Conservation (phyloP, 2,113 vertebrate species). For the Heterocephalus glaber region DNA sequence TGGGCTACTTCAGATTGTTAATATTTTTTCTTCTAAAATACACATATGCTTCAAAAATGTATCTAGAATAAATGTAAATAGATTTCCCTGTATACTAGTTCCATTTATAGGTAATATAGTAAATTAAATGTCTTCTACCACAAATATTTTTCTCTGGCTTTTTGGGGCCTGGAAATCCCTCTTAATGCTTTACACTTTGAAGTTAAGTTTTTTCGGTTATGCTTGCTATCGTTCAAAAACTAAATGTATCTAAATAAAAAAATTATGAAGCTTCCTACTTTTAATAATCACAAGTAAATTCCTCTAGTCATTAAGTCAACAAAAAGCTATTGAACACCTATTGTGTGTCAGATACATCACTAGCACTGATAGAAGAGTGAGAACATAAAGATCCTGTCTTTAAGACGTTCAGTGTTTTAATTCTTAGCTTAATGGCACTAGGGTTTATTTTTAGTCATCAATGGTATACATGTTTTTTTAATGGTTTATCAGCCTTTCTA, state of each 20-base stretch:
- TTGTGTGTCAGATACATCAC: too few species aligned
- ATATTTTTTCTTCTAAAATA: conserved; percentile 21
- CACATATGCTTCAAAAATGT: background rate
- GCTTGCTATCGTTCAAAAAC: background rate
- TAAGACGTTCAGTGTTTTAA: background rate
- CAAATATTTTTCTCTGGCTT: conserved; percentile 19
- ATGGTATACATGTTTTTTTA: background rate
- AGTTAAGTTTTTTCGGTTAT: background rate
- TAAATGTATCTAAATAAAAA: background rate
- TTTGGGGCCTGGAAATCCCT: background rate
- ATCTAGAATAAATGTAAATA: background rate
- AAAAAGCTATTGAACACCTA: background rate
- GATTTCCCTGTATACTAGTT: background rate
- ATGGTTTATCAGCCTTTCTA: background rate
- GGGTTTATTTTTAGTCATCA: background rate
- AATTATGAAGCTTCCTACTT: background rate
- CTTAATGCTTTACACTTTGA: background rate
- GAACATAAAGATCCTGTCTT: background rate
- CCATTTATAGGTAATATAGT: conserved; percentile 6
- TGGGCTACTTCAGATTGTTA: conserved; percentile 9
- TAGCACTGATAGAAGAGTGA: background rate
- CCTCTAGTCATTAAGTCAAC: background rate
- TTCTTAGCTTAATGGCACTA: background rate
- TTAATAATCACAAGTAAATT: conserved; percentile 10
- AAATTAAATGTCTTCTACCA: conserved; percentile 40